Evolutionary conservation across 37 sponge, comb jelly and placozoan species (phyloP), one percentile per base, ranked within the genome.

Genomic region (Corticium candelabrum): DNA sequence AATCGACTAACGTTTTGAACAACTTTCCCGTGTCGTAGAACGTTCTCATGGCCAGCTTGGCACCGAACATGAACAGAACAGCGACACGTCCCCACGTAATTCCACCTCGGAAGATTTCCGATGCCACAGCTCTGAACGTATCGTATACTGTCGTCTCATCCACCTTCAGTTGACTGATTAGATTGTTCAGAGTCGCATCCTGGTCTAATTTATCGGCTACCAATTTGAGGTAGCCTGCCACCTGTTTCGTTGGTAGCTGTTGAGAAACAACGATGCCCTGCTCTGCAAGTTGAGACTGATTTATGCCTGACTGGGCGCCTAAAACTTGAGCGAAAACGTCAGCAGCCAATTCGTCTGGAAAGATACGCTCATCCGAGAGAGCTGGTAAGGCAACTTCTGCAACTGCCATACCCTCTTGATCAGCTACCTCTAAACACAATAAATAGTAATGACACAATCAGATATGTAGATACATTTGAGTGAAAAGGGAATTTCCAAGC

Each of bases 31-130:
- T 4, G 29, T 70, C 73, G 73, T 4, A 4, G 73, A 70, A 15
- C 73, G 73, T 32, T 15, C 31, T 29, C 33, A 70, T 34, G 29
- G 31, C 73, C 7, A 4, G 21, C 5, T 70, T 4, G 4, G 73
- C 73, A 32, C 29, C 73, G 73, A 70, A 70, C 73, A 70, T 70
- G 73, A 70, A 70, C 35, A 70, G 73, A 15, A 70, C 73, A 4
- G 31, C 73, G 29, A 70, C 73, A 7, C 31, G 5, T 4, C 73
- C 73, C 73, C 73, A 70, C 29, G 73, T 29, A 5, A 70, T 70
- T 4, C 73, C 73, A 15, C 31, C 5, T 5, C 31, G 73, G 36
- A 70, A 70, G 5, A 70, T 70, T 35, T 15, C 36, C 73, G 31
- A 29, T 35, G 73, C 73, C 5, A 70, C 31, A 11, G 11, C 62